phyloP scores from a whole-genome alignment of 2,888 invertebrate genomes.

The Andrena flavipes region DNA sequence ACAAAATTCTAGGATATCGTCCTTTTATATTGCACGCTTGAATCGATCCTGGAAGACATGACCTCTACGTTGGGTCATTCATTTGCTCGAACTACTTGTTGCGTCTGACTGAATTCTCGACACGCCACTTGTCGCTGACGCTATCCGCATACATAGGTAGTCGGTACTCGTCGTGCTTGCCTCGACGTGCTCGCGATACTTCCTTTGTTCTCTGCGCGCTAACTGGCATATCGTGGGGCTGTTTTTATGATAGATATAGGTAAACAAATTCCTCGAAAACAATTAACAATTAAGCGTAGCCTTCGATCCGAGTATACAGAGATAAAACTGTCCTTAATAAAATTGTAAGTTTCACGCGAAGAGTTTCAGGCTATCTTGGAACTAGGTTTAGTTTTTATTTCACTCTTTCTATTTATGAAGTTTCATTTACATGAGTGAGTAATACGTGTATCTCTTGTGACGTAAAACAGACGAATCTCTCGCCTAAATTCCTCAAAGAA shows the following conservation, averaged over 20 bases:
- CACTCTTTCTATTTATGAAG: background rate
- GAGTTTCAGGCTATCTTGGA: background rate
- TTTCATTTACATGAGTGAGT: background rate
- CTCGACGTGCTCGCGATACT: background rate
- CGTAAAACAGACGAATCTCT: background rate
- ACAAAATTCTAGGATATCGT: too few species aligned
- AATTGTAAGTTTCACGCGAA: background rate
- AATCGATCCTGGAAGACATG: slow-evolving; percentile 6
- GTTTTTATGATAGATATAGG: background rate
- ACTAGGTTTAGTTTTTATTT: background rate
- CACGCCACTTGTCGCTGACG: slow-evolving; percentile 54
- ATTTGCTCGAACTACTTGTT: slow-evolving; percentile 71
- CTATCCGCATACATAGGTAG: background rate
- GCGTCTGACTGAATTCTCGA: slow-evolving; percentile 63
- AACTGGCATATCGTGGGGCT: background rate
- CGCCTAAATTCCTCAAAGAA: slow-evolving; percentile 14
- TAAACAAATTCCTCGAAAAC: background rate
- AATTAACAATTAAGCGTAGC: background rate
- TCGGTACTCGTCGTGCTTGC: background rate
- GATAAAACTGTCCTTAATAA: background rate
- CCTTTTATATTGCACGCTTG: too few species aligned
- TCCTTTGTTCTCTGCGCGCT: background rate
- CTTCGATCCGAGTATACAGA: background rate
- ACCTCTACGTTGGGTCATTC: background rate
- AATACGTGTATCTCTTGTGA: too few species aligned